phyloP scores from a whole-genome alignment of 2,888 invertebrate genomes.

The Phoenoteleia sp. region DNA sequence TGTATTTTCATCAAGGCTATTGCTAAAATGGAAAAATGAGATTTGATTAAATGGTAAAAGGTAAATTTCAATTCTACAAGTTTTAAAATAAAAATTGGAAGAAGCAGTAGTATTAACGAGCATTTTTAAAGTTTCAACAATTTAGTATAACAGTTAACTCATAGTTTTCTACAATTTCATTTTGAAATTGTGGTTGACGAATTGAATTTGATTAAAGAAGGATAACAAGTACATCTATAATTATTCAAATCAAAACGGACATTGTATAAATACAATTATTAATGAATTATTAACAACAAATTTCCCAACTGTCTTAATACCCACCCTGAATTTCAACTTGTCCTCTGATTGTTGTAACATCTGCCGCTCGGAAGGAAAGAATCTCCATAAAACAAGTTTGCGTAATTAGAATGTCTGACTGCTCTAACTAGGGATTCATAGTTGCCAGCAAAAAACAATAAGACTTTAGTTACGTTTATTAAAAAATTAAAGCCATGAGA shows the following conservation, averaged over 20 bases:
- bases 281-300: constrained; percentile 26
- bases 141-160: too few species aligned
- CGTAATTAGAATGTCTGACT: constrained; percentile 27
- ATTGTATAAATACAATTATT: constrained; percentile 2
- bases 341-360: constrained; percentile 28
- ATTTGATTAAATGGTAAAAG: too few species aligned
- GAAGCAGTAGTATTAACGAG: too few species aligned
- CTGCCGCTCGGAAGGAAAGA: constrained; percentile 13
- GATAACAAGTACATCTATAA: too few species aligned
- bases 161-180: too few species aligned
- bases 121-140: too few species aligned
- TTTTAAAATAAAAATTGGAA: too few species aligned
- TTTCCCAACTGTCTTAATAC: constrained; percentile 2
- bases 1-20: too few species aligned
- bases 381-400: constrained; percentile 32
- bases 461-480: constrained; percentile 20
- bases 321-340: constrained; percentile 27
- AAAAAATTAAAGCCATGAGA: background rate
- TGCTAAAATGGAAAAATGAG: too few species aligned
- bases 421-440: constrained; percentile 12
- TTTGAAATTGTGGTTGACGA: too few species aligned
- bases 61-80: too few species aligned
- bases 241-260: background rate
- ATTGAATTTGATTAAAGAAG: too few species aligned
- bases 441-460: constrained; percentile 7